A percentile compares a stretch with the other conserved stretches of the same genome.
Conservation (phyloP, 2,113 vertebrate species). For the Saccopteryx leptura region DNA sequence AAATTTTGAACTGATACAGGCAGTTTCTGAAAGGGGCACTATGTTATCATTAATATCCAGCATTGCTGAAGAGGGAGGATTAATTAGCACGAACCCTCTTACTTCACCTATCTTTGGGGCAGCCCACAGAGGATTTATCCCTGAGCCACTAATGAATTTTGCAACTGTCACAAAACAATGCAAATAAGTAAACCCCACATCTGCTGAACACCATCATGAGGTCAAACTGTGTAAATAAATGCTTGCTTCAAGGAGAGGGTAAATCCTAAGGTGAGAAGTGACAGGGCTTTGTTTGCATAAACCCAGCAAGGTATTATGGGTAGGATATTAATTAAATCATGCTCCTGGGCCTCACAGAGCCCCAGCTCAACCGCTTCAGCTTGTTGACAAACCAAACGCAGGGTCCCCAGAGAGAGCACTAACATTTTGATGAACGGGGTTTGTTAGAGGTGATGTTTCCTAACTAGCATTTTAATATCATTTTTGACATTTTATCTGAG, state of each 20-base stretch:
- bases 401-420: constrained; percentile 73
- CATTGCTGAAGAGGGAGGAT: constrained; percentile 75
- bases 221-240: constrained; percentile 82
- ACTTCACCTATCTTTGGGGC: constrained; percentile 73
- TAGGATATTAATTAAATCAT: constrained; percentile 85
- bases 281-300: constrained; percentile 72
- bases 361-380: constrained; percentile 73
- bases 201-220: constrained; percentile 82
- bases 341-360: constrained; percentile 76
- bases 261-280: constrained; percentile 77
- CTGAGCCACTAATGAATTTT: constrained; percentile 87
- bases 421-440: constrained; percentile 82
- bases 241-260: constrained; percentile 84
- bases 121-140: constrained; percentile 82
- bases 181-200: constrained; percentile 85
- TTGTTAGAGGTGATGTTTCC: constrained; percentile 79
- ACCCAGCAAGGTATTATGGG: constrained; percentile 73
- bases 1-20: constrained; percentile 38
- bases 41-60: constrained; percentile 58
- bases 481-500: constrained; percentile 74
- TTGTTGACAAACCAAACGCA: constrained; percentile 82
- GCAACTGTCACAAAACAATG: constrained; percentile 85
- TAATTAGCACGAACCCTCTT: constrained; percentile 79
- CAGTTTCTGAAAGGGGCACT: constrained; percentile 53
- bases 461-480: constrained; percentile 65